These are phyloP conservation scores for Pangasius djambal DNA, from an alignment of 2,797 vertebrate genomes.

Conservation along the genomic window DNA sequence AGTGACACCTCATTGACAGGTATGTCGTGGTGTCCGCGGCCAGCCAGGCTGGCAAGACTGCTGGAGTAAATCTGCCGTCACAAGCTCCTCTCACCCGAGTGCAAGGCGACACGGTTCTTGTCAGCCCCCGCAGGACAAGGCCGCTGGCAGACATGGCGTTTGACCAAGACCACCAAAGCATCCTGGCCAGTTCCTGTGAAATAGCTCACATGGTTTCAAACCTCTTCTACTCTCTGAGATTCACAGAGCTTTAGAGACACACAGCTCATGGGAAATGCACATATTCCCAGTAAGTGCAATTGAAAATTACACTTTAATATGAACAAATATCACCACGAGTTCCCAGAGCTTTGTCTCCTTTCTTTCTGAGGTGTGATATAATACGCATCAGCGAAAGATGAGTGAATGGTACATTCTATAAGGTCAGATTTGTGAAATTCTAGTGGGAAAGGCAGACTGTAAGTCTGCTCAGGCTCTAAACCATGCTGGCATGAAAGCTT, in stretches of 20 bases:
- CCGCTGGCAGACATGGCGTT: slow-evolving; percentile 53
- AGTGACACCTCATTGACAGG: slow-evolving; percentile 61
- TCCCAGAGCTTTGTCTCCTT: slow-evolving; percentile 8
- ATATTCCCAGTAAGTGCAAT: slow-evolving; percentile 10
- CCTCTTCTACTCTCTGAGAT: slow-evolving; percentile 43
- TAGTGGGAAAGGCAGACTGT: slow-evolving; percentile 9
- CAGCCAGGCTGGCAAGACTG: slow-evolving; percentile 43
- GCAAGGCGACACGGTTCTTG: slow-evolving; percentile 58
- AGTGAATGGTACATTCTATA: background rate
- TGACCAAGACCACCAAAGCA: slow-evolving; percentile 60
- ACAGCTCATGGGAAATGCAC: slow-evolving; percentile 28
- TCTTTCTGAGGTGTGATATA: slow-evolving; percentile 28
- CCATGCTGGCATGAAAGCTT: slow-evolving; percentile 19
- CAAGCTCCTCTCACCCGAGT: slow-evolving; percentile 56
- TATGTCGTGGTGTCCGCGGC: slow-evolving; percentile 50
- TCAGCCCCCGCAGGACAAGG: slow-evolving; percentile 52
- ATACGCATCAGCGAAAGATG: background rate
- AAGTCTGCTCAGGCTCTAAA: slow-evolving; percentile 3
- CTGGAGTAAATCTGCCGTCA: slow-evolving; percentile 58
- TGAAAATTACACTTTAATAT: slow-evolving; percentile 26
- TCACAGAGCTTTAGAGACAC: slow-evolving; percentile 18
- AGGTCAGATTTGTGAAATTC: slow-evolving; percentile 15
- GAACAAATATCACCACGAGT: slow-evolving; percentile 16
- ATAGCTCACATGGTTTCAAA: slow-evolving; percentile 56
- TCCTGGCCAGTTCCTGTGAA: slow-evolving; percentile 58